These are phyloP conservation scores for Drosophila sordidula DNA, from an alignment of 2,888 invertebrate genomes.

Conservation along the genomic window DNA sequence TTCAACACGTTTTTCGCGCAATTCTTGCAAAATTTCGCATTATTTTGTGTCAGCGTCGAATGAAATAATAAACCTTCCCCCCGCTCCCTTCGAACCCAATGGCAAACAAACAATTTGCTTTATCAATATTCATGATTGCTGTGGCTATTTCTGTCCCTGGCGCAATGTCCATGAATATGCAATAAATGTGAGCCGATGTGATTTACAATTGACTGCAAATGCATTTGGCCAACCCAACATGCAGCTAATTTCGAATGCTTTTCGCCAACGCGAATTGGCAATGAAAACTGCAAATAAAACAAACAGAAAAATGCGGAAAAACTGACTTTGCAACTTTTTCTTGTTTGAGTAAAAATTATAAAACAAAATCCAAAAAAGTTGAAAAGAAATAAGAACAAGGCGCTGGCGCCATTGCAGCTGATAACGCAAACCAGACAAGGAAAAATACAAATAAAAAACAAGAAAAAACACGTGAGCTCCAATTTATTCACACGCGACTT, in stretches of 20 bases:
- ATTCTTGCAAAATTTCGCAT: slow-evolving; percentile 29
- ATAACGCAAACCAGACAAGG: slow-evolving; percentile 15
- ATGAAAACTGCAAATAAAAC: slow-evolving; percentile 1
- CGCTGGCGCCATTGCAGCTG: slow-evolving; percentile 43
- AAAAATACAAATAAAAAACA: not conserved
- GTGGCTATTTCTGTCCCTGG: slow-evolving; percentile 27
- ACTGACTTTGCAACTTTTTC: slow-evolving; percentile 1
- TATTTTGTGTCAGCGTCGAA: slow-evolving; percentile 34
- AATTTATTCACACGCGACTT: slow-evolving; percentile 36
- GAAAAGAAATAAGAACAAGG: not conserved
- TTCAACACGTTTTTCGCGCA: slow-evolving; percentile 15
- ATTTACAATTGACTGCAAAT: slow-evolving; percentile 48
- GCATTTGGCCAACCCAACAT: slow-evolving; percentile 55
- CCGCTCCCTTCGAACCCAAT: slow-evolving; percentile 6
- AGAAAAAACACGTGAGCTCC: slow-evolving; percentile 21
- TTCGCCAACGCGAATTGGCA: slow-evolving; percentile 7
- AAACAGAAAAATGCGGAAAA: not conserved
- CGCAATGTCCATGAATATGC: slow-evolving; percentile 65
- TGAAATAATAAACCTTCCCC: slow-evolving; percentile 50
- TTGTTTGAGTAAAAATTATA: not conserved
- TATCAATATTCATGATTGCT: slow-evolving; percentile 73
- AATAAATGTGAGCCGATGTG: slow-evolving; percentile 54
- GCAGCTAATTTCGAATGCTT: slow-evolving; percentile 46
- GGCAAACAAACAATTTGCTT: slow-evolving; percentile 67
- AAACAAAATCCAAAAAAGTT: slow-evolving; percentile 1